Percentiles rank a stretch among this genome's conserved stretches.
Evolutionary conservation across 1,140 invertebrate species (phyloP).

Genomic region (Ericerus pela): DNA sequence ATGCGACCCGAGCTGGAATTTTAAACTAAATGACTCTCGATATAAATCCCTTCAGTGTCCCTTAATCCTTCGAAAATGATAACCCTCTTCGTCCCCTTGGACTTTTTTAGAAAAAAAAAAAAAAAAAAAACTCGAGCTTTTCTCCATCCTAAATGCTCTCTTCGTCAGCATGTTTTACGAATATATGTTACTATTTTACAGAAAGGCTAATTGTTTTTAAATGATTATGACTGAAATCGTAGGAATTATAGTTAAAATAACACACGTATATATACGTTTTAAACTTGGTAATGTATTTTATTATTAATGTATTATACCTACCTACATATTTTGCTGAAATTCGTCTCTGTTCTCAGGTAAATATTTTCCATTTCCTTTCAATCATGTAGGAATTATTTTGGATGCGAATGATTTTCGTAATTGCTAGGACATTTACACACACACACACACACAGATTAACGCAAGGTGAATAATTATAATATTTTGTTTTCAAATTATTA

Average conservation of each 20-base stretch:
- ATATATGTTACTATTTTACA: not conserved
- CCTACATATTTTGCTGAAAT: too few relatives aligned
- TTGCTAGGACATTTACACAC: too few relatives aligned
- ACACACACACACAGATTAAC: too few relatives aligned
- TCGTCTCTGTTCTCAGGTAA: too few relatives aligned
- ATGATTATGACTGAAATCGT: slow-evolving; percentile 4
- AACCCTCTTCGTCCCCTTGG: slow-evolving; percentile 5
- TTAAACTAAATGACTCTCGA: slow-evolving; percentile 11
- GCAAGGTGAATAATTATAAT: too few relatives aligned
- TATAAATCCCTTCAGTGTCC: slow-evolving; percentile 4
- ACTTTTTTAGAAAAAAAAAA: too few relatives aligned
- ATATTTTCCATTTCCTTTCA: too few relatives aligned
- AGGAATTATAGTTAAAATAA: slow-evolving; percentile 7
- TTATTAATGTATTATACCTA: too few relatives aligned
- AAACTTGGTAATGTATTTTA: not conserved
- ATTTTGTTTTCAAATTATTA: too few relatives aligned
- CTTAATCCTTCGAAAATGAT: slow-evolving; percentile 10
- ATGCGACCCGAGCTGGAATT: slow-evolving; percentile 5
- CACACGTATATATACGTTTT: slow-evolving; percentile 7
- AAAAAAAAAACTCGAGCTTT: slow-evolving; percentile 6
- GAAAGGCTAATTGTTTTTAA: slow-evolving; percentile 10
- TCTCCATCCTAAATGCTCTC: slow-evolving; percentile 1
- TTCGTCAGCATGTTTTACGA: not conserved
- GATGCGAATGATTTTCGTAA: too few relatives aligned
- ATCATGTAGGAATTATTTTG: too few relatives aligned